Evolutionary conservation across 1,140 invertebrate species (phyloP).

Genomic region (Laupala kohalensis): DNA sequence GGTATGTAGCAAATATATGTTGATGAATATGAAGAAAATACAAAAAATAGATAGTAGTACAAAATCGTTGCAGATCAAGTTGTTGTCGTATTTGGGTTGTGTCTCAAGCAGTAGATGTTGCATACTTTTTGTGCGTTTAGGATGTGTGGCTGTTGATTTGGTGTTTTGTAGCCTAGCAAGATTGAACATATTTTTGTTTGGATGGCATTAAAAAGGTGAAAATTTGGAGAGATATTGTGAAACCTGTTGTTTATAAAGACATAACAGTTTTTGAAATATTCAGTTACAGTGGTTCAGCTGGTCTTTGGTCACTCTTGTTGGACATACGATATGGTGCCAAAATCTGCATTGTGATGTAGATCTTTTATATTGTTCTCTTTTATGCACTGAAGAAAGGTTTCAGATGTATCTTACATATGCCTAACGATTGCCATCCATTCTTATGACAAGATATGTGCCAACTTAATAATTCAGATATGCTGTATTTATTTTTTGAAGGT

Average conservation of each 20-base stretch:
- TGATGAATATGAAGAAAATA: not conserved
- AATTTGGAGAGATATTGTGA: not conserved
- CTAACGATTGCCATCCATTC: conserved; percentile 6
- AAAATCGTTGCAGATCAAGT: not conserved
- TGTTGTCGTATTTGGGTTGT: not conserved
- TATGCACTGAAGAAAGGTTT: not conserved
- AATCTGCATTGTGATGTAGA: not conserved
- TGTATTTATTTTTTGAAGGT: conserved; percentile 12
- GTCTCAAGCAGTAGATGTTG: not conserved
- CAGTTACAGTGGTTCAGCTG: not conserved
- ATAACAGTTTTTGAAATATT: not conserved
- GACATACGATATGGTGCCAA: not conserved
- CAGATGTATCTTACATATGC: not conserved
- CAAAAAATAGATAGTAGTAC: not conserved
- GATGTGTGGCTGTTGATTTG: not conserved
- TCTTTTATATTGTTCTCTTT: not conserved
- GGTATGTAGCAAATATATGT: not conserved
- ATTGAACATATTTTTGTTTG: not conserved
- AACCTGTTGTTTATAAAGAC: not conserved
- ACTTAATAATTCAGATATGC: conserved; percentile 9
- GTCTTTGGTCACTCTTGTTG: not conserved
- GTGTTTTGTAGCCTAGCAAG: not conserved
- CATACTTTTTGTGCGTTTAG: not conserved
- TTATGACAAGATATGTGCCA: conserved; percentile 8
- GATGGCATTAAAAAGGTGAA: not conserved